Evolutionary conservation across 2,797 vertebrate species (phyloP).

Genomic region (Distichodus sexfasciatus): DNA sequence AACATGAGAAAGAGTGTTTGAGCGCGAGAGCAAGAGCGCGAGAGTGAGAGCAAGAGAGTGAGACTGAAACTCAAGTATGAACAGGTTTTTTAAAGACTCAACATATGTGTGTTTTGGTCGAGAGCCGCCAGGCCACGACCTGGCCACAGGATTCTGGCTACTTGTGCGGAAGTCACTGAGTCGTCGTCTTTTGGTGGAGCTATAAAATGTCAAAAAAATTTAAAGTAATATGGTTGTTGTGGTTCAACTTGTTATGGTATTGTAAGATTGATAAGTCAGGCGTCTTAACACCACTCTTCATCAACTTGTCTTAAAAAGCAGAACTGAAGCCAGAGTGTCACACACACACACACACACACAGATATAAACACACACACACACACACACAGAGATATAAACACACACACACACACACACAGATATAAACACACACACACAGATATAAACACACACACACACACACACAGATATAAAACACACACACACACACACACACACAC

Average conservation of each 20-base stretch:
- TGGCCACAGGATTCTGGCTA: slow-evolving; percentile 34
- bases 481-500: slow-evolving; percentile 8
- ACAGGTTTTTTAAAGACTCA: slow-evolving; percentile 35
- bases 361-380: neutral
- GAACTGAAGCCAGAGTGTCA: neutral
- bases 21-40: too few species aligned
- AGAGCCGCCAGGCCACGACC: too few species aligned
- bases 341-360: neutral
- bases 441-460: neutral
- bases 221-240: slow-evolving; percentile 33
- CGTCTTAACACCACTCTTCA: neutral
- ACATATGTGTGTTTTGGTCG: slow-evolving; percentile 47
- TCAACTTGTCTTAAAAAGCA: neutral
- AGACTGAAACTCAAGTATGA: slow-evolving; percentile 27
- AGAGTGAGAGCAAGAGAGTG: too few species aligned
- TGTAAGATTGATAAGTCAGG: slow-evolving; percentile 28
- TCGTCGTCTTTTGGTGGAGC: slow-evolving; percentile 31
- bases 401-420: slow-evolving; percentile 7
- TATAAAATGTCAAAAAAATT: slow-evolving; percentile 38
- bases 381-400: neutral
- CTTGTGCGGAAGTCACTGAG: slow-evolving; percentile 37
- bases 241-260: slow-evolving; percentile 36
- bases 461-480: neutral
- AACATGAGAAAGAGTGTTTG: too few species aligned
- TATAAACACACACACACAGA: neutral